Percentiles rank a stretch among this genome's conserved stretches.
Conservation (phyloP, 1,140 invertebrate genomes). For the Gonioctena quinquepunctata region DNA sequence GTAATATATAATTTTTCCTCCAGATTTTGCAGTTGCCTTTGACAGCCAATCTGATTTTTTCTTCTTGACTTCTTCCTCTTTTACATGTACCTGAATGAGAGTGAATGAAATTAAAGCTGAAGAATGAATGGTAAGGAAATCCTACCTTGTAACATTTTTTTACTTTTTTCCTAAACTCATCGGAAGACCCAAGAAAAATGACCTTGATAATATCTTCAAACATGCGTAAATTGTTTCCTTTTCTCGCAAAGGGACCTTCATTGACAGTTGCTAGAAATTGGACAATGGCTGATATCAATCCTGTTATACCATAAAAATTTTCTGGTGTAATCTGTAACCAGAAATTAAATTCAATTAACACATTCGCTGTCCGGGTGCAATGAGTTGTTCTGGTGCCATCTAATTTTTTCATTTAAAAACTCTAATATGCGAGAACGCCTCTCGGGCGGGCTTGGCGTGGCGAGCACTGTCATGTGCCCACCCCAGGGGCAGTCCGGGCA, state of each 20-base stretch:
- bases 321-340: conserved; percentile 40
- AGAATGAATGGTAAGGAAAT: no score
- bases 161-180: conserved; percentile 65
- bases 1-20: conserved; percentile 79
- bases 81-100: conserved; percentile 63
- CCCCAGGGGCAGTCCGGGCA: no score
- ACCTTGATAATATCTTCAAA: conserved; percentile 75
- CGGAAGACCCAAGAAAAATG: conserved; percentile 64
- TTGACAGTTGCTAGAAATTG: conserved; percentile 74
- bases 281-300: conserved; percentile 79
- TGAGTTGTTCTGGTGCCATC: no score
- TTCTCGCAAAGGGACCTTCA: conserved; percentile 65
- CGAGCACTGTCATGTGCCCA: no score
- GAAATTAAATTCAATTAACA: neutral
- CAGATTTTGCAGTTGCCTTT: conserved; percentile 58
- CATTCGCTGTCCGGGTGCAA: no score
- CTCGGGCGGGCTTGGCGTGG: no score
- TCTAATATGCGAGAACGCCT: no score
- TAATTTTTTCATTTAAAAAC: no score
- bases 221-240: conserved; percentile 76
- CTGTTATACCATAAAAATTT: conserved; percentile 56
- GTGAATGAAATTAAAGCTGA: no score
- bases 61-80: conserved; percentile 67
- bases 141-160: conserved; percentile 73
- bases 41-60: conserved; percentile 65